A percentile compares a stretch with the other conserved stretches of the same genome.
phyloP scores from a whole-genome alignment of 2,888 invertebrate species.

The Eucera pruinosa region DNA sequence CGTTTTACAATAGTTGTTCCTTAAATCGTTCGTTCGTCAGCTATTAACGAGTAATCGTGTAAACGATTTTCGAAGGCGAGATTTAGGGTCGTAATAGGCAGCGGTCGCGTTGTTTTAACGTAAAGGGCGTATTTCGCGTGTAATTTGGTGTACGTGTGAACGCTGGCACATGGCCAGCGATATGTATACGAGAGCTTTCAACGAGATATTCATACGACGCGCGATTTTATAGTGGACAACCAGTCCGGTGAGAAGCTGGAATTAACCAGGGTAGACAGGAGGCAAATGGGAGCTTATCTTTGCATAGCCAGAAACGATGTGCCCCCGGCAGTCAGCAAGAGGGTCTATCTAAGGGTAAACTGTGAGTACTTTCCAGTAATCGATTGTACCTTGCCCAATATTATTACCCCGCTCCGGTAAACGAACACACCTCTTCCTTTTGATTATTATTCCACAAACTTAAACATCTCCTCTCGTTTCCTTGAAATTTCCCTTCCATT shows the following conservation, averaged over 20 bases:
- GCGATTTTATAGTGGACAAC: conserved; percentile 86
- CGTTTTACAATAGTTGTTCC: neutral
- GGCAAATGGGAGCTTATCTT: conserved; percentile 91
- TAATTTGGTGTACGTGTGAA: conserved; percentile 65
- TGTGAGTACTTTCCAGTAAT: conserved; percentile 87
- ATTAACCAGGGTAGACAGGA: conserved; percentile 88
- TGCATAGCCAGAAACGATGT: conserved; percentile 91
- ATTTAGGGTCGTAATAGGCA: conserved; percentile 33
- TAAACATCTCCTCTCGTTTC: neutral
- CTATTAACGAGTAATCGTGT: neutral
- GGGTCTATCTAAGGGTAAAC: conserved; percentile 86
- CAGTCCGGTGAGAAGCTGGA: conserved; percentile 88
- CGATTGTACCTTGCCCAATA: conserved; percentile 2
- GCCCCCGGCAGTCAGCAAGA: conserved; percentile 88
- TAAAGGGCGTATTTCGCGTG: conserved; percentile 58
- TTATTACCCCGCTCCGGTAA: neutral
- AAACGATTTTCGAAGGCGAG: conserved; percentile 20
- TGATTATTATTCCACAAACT: neutral
- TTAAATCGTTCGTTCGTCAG: conserved; percentile 1
- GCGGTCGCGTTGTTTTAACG: conserved; percentile 35
- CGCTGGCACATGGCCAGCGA: conserved; percentile 53
- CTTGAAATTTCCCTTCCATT: neutral
- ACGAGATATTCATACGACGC: conserved; percentile 71
- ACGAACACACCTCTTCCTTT: neutral
- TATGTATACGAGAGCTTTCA: conserved; percentile 65